Base-by-base conservation (phyloP, 2,888 invertebrate species). In the Spilarctia lutea region DNA sequence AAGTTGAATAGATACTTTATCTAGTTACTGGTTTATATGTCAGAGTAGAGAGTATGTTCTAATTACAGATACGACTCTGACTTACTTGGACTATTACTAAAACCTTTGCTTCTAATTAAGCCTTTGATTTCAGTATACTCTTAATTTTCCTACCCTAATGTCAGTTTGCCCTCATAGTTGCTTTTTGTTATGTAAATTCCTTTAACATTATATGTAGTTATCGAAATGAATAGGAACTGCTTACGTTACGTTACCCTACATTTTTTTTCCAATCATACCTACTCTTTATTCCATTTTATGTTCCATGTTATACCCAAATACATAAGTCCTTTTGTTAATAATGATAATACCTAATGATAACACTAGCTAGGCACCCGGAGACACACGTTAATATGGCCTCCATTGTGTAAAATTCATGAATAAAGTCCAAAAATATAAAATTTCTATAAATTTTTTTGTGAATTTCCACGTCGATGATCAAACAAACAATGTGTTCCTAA, bases 401-500 rank as follows among this genome's bases (percentile, higher is more conserved):
- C 11, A n/a, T 13, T 3, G 30, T 16, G 16, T 63, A 30, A 63
- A 63, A 30, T 30, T 30, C 27, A 30, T 30, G 30, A 30, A 7
- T 63, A 18, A 30, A 27, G 16, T 16, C 1, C 30, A 7, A 63
- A 63, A 63, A 16, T 63, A 30, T 63, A 30, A 63, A 39, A 48
- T 18, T 8, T 48, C 20, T 7, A 68, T 0, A 20, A 27, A 18
- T 60, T 60, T 63, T 70, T 70, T 56, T 27, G n/a, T 35, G 35
- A 66, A 30, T 20, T 39, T 39, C 60, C 39, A 60, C 70, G 27
- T 71, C 30, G 60, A 60, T 20, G 70, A 60, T 70, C 39, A 42
- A 63, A 70, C 70, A 45, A 24, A 48, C 48, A 71, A 30, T 20
- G 20, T 68, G 56, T 68, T 30, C 60, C 69, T 66, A 65, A 73